These are phyloP conservation scores for Eulemur rufifrons DNA, from an alignment of 2,113 vertebrate species.

Conservation along the genomic window DNA sequence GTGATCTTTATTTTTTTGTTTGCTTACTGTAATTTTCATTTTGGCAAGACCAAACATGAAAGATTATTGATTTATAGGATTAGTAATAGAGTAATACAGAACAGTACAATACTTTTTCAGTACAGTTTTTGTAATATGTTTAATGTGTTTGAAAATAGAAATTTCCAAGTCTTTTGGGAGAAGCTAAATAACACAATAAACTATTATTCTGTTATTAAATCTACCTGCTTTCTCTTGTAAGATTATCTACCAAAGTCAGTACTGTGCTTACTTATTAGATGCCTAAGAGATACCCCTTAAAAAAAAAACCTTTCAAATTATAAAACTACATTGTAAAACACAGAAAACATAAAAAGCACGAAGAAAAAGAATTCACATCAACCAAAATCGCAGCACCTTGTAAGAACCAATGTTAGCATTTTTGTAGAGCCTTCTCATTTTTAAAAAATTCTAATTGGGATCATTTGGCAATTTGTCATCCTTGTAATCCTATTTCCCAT, in stretches of 20 bases:
- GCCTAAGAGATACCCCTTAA: background rate
- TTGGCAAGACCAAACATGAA: background rate
- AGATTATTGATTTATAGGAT: background rate
- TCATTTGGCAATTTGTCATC: constrained; percentile 19
- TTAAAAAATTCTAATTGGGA: background rate
- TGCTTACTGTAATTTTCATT: background rate
- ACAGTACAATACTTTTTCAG: background rate
- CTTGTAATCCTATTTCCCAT: background rate
- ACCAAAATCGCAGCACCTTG: background rate
- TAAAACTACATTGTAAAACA: background rate
- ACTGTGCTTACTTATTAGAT: background rate
- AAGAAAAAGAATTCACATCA: background rate
- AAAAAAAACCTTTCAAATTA: background rate
- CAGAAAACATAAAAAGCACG: background rate
- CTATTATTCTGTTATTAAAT: background rate
- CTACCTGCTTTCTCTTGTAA: background rate
- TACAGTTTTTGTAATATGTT: background rate
- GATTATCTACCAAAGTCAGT: background rate
- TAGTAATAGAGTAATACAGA: constrained; percentile 8
- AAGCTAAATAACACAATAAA: constrained; percentile 1
- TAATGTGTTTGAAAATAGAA: background rate
- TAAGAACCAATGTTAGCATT: background rate
- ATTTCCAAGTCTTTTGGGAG: constrained; percentile 7
- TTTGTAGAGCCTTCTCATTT: background rate
- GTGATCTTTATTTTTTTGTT: background rate